Base-by-base conservation (phyloP, 2,888 invertebrate species). In the Eupithecia abbreviata region DNA sequence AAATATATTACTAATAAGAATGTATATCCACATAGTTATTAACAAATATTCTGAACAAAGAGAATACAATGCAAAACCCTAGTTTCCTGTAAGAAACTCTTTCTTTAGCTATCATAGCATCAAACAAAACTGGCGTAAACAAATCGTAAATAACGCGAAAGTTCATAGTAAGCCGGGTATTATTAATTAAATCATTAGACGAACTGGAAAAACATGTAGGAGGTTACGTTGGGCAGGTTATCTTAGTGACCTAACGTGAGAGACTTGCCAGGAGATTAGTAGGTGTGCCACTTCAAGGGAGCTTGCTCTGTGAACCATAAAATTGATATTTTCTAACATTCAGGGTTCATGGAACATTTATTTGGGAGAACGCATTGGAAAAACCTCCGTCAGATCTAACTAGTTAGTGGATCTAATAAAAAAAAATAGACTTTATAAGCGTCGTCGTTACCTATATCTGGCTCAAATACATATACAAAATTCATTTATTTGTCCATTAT, bases 171-270 rank as follows among this genome's bases (percentile, higher is more conserved):
- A 45, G 69, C 45, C 69, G 69, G 47, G 72, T 68, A 75, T 72
- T 72, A 75, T 70, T 76, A 72, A 76, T 76, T 58, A 67, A 73
- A 71, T 77, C 74, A 45, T 77, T 74, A 74, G 68, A 74, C 41
- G 71, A 74, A 77, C 74, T 74, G 75, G 77, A 73, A 73, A 71
- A 75, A 78, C 71, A 75, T 67, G 77, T 73, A 55, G 73, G 67
- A 72, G 71, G 78, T 72, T 72, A 72, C 43, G 43, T 51, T 71
- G 73, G 71, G 71, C 73, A 77, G 71, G 74, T 74, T 68, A 74
- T 74, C 74, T 66, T 30, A 51, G 68, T 77, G 74, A 77, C 74
- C 77, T 55, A 74, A 68, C 74, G 74, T 68, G 51, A 71, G 41
- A 71, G 66, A 71, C 71, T 71, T 74, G 49, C 68, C 58, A 73